Evolutionary conservation across 2,113 vertebrate species (phyloP).

Genomic region (Sebastes fasciatus): DNA sequence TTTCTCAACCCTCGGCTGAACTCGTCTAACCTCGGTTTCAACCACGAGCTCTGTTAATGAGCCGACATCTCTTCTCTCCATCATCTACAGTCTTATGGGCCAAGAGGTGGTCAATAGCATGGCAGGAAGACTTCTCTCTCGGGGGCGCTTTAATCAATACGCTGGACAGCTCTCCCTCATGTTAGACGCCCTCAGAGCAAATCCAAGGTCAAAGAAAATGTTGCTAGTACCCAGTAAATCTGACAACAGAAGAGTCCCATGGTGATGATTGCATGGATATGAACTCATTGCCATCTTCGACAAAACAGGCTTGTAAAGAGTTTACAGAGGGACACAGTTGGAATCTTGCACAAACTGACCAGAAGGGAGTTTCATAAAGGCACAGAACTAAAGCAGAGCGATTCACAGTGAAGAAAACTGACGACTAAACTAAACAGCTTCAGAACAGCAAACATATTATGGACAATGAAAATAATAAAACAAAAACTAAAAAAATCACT

Average conservation of each 20-base stretch:
- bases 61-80: constrained; percentile 22
- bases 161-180: constrained; percentile 30
- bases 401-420: neutral
- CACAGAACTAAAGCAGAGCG: too few relatives aligned
- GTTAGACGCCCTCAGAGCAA: constrained; percentile 15
- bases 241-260: constrained; percentile 8
- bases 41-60: constrained; percentile 47
- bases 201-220: constrained; percentile 38
- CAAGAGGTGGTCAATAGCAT: constrained; percentile 39
- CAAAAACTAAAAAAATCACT: too few relatives aligned
- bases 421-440: too few relatives aligned
- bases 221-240: constrained; percentile 15
- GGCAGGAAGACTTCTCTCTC: constrained; percentile 24
- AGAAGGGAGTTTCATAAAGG: neutral
- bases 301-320: neutral
- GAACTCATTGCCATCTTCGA: neutral
- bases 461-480: too few relatives aligned
- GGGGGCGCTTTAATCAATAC: constrained; percentile 43
- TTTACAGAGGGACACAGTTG: neutral
- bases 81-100: constrained; percentile 30
- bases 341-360: neutral
- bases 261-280: neutral
- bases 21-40: constrained; percentile 6
- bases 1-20: constrained; percentile 45
- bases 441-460: too few relatives aligned